These are phyloP conservation scores for Mesorhabditis belari DNA, from an alignment of 2,888 invertebrate genomes.

Conservation along the genomic window DNA sequence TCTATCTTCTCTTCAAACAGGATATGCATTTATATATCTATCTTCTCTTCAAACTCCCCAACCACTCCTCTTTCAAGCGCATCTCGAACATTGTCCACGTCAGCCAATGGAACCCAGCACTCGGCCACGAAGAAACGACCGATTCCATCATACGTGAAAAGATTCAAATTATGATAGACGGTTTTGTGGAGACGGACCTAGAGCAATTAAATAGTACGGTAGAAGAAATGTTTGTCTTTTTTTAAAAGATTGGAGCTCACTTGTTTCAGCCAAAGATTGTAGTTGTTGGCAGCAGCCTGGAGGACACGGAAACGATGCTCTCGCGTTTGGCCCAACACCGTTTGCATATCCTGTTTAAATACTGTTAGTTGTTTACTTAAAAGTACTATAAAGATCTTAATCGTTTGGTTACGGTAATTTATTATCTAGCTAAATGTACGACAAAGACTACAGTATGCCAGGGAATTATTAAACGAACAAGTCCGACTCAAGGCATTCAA, in stretches of 20 bases:
- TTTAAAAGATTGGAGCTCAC: slow-evolving; percentile 5
- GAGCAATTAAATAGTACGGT: background rate
- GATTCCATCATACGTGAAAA: slow-evolving; percentile 97
- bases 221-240: background rate
- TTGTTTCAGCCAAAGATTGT: slow-evolving; percentile 91
- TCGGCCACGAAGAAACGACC: slow-evolving; percentile 98
- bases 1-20: too few species aligned
- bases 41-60: slow-evolving; percentile 49
- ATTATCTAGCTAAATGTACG: too few species aligned
- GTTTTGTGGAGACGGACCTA: slow-evolving; percentile 91
- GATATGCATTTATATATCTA: background rate
- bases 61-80: slow-evolving; percentile 86
- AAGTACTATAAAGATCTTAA: too few species aligned
- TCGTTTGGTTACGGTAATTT: too few species aligned
- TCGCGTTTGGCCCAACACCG: slow-evolving; percentile 55
- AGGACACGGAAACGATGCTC: slow-evolving; percentile 57
- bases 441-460: too few species aligned
- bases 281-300: slow-evolving; percentile 93
- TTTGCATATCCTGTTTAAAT: slow-evolving; percentile 88
- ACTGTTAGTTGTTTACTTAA: too few species aligned
- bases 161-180: slow-evolving; percentile 91
- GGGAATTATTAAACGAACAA: too few species aligned
- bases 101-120: slow-evolving; percentile 85
- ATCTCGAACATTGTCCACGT: slow-evolving; percentile 82
- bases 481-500: too few species aligned